Evolutionary conservation across 2,888 invertebrate genomes (phyloP).

Genomic region (Hyppa rectilinea): DNA sequence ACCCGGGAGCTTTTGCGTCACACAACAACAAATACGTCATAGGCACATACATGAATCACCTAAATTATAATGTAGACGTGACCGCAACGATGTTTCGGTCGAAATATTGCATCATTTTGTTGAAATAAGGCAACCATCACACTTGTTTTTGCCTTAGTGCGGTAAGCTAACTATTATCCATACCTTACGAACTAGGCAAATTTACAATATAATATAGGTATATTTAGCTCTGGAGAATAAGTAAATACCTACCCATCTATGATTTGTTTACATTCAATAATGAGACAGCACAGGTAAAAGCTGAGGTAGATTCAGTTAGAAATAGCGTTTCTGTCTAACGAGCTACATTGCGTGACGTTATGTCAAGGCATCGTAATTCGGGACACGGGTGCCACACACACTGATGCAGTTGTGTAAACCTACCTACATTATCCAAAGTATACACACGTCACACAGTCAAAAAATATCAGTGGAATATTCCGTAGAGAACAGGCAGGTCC

Average conservation of each 20-base stretch:
- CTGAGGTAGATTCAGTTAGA: constrained; percentile 9
- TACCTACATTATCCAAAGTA: constrained; percentile 50
- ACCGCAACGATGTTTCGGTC: constrained; percentile 56
- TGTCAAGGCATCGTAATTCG: constrained; percentile 37
- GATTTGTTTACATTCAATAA: constrained; percentile 4
- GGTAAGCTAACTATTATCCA: not conserved
- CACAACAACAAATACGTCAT: constrained; percentile 61
- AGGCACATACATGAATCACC: constrained; percentile 53
- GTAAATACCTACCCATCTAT: constrained; percentile 3
- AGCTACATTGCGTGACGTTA: constrained; percentile 15
- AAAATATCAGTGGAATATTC: constrained; percentile 86
- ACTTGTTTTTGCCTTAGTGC: constrained; percentile 3
- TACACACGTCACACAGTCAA: constrained; percentile 73
- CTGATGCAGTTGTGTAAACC: constrained; percentile 68
- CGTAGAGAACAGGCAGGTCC: constrained; percentile 68
- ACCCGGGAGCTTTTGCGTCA: constrained; percentile 73
- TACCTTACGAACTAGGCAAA: constrained; percentile 8
- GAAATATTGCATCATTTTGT: constrained; percentile 39
- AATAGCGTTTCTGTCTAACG: not conserved
- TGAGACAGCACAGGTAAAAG: not conserved
- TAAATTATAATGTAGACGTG: constrained; percentile 65
- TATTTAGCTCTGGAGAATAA: not conserved
- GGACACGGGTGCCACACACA: constrained; percentile 65
- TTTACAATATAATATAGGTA: too few relatives aligned
- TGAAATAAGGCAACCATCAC: not conserved